Percentiles rank a stretch among this genome's conserved stretches.
phyloP scores from a whole-genome alignment of 2,113 vertebrate species.

The Silurus meridionalis region DNA sequence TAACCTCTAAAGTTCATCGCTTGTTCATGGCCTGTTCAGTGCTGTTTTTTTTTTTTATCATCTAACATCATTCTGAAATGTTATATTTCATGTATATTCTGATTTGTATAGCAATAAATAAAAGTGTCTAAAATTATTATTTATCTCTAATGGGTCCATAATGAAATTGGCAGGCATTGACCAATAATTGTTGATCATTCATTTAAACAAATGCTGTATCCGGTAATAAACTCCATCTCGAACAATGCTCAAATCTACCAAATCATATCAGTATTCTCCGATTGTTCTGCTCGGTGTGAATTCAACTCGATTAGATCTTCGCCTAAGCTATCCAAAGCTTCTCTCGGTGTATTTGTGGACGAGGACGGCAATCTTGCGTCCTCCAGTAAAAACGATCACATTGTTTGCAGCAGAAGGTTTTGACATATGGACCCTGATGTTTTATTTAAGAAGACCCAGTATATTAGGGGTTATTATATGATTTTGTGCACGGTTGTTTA shows the following conservation, averaged over 20 bases:
- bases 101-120: slow-evolving; percentile 20
- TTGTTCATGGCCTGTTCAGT: neutral
- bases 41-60: neutral
- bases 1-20: neutral
- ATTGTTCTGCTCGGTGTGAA: neutral
- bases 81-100: neutral
- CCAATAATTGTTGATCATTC: too few relatives aligned
- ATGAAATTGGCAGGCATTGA: neutral
- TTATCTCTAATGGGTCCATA: slow-evolving; percentile 33
- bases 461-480: neutral
- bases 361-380: too few relatives aligned
- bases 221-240: neutral
- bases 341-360: neutral
- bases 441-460: too few relatives aligned
- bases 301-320: neutral
- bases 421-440: too few relatives aligned
- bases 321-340: neutral
- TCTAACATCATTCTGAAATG: neutral
- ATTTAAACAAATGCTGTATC: too few relatives aligned
- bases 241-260: too few relatives aligned
- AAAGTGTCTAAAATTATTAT: slow-evolving; percentile 32
- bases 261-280: neutral
- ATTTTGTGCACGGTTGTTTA: neutral
- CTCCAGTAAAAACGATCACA: too few relatives aligned
- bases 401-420: too few relatives aligned